Conservation (phyloP, 2,113 vertebrate species). For the Ancistrus triradiatus region DNA sequence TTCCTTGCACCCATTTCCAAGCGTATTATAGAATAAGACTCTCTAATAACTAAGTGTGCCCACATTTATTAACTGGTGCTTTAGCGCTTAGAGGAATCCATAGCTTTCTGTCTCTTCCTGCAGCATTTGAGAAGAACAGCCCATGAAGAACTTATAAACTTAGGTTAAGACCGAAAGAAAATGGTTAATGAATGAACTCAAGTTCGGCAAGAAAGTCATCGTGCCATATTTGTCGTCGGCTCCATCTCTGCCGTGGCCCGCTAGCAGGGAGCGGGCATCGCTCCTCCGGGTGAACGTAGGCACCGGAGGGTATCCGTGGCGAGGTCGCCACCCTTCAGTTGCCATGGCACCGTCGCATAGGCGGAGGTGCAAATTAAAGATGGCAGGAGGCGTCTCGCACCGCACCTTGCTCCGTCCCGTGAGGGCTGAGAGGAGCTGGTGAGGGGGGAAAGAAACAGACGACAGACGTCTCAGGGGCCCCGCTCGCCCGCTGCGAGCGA, state of each 20-base stretch:
- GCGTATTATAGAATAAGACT: no score
- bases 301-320: slow-evolving; percentile 38
- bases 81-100: no score
- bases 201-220: no score
- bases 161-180: no score
- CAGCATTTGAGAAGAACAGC: no score
- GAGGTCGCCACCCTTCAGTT: slow-evolving; percentile 44
- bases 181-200: no score
- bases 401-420: slow-evolving; percentile 42
- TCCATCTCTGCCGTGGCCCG: background rate
- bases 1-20: no score
- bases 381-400: slow-evolving; percentile 55
- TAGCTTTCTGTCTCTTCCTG: no score
- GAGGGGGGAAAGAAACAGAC: slow-evolving; percentile 30
- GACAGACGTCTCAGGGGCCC: slow-evolving; percentile 50
- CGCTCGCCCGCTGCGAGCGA: slow-evolving; percentile 38
- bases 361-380: slow-evolving; percentile 57
- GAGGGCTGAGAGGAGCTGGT: slow-evolving; percentile 15
- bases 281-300: slow-evolving; percentile 30
- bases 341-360: slow-evolving; percentile 42
- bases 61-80: no score
- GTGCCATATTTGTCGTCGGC: no score
- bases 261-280: slow-evolving; percentile 8
- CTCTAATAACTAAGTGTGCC: no score
- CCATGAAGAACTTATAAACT: no score